A percentile compares a stretch with the other conserved stretches of the same genome.
Conservation (phyloP, 53 echinoderm and acorn worm genomes). For the Mesocentrotus franciscanus region DNA sequence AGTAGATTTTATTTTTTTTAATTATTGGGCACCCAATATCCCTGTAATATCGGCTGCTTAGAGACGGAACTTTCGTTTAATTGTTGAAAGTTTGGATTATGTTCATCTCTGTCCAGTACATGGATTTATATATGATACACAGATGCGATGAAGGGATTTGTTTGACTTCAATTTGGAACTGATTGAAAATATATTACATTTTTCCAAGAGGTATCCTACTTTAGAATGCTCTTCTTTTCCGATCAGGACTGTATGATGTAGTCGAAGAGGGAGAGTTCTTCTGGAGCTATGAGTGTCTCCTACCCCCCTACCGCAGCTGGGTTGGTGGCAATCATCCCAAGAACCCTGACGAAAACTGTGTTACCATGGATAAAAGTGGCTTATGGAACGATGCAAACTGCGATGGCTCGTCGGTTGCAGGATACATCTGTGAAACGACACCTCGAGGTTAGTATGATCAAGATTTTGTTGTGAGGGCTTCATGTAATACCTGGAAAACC, state of each 20-base stretch:
- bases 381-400: constrained; percentile 43
- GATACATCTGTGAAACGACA: constrained; percentile 51
- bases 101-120: no score
- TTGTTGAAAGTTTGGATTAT: background rate
- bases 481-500: background rate
- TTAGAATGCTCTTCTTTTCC: background rate
- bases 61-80: background rate
- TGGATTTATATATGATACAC: background rate
- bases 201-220: background rate
- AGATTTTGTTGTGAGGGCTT: background rate
- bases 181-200: background rate
- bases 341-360: constrained; percentile 17
- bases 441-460: background rate
- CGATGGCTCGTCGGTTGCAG: background rate
- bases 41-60: background rate
- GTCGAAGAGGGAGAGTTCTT: constrained; percentile 49
- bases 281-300: constrained; percentile 19
- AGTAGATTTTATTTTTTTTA: no score
- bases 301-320: constrained; percentile 48
- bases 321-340: constrained; percentile 18
- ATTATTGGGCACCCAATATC: no score
- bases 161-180: background rate
- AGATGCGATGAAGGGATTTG: background rate
- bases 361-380: constrained; percentile 19
- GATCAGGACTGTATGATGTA: constrained; percentile 57